Evolutionary conservation across 2,888 invertebrate species (phyloP).

Genomic region (Carabus problematicus): DNA sequence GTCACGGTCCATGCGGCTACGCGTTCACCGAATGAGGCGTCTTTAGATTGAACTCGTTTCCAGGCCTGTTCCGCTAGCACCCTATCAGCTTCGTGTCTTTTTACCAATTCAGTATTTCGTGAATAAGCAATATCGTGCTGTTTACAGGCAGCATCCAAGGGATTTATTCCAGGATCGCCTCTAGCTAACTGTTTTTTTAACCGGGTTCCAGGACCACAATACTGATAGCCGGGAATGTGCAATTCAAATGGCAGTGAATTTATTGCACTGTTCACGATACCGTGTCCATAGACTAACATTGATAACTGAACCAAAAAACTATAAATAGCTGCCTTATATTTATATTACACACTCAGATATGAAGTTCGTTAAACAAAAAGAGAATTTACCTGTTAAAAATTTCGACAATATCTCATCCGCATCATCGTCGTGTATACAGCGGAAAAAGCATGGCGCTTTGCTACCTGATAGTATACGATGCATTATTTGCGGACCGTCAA

Average conservation of each 20-base stretch:
- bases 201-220: slow-evolving; percentile 45
- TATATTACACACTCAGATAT: too few species aligned
- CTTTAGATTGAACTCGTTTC: slow-evolving; percentile 45
- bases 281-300: too few species aligned
- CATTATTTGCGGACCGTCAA: slow-evolving; percentile 32
- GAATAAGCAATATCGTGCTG: slow-evolving; percentile 49
- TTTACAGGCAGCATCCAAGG: slow-evolving; percentile 49
- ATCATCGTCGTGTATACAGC: too few species aligned
- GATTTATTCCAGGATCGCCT: slow-evolving; percentile 50
- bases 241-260: too few species aligned
- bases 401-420: too few species aligned
- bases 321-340: too few species aligned
- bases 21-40: slow-evolving; percentile 47
- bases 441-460: slow-evolving; percentile 18
- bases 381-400: too few species aligned
- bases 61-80: slow-evolving; percentile 48
- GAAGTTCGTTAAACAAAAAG: too few species aligned
- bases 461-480: slow-evolving; percentile 25
- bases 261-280: too few species aligned
- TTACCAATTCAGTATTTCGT: slow-evolving; percentile 26
- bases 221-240: too few species aligned
- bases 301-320: too few species aligned
- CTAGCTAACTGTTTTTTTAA: slow-evolving; percentile 46
- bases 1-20: slow-evolving; percentile 46
- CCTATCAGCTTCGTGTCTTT: slow-evolving; percentile 50